Conservation (phyloP, 2,888 invertebrate species). For the Linyphia triangularis region DNA sequence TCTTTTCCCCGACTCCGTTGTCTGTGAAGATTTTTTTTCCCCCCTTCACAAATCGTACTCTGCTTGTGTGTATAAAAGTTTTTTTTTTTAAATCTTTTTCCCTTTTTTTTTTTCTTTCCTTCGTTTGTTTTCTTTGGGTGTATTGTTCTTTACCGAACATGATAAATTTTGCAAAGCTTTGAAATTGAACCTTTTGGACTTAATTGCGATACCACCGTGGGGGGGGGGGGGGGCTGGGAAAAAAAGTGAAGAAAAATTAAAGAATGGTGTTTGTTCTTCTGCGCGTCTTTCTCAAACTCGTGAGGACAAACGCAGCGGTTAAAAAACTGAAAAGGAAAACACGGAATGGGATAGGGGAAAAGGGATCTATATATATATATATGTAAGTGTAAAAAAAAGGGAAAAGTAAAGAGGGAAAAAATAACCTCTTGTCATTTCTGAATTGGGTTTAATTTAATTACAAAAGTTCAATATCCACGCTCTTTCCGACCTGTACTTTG, state of each 20-base stretch:
- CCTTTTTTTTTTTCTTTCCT: background rate
- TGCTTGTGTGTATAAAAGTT: conserved; percentile 30
- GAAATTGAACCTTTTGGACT: conserved; percentile 75
- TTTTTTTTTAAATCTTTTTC: no score
- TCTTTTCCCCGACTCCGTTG: background rate
- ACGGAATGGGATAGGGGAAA: conserved; percentile 34
- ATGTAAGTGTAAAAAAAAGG: conserved; percentile 17
- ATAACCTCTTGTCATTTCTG: conserved; percentile 74
- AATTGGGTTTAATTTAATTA: conserved; percentile 75
- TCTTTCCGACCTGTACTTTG: conserved; percentile 62
- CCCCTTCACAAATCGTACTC: background rate
- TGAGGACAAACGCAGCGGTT: conserved; percentile 43
- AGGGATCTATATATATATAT: no score
- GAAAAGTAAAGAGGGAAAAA: conserved; percentile 18
- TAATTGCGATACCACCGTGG: conserved; percentile 72
- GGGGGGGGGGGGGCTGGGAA: background rate
- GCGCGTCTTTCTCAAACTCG: conserved; percentile 5
- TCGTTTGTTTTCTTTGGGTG: conserved; percentile 49
- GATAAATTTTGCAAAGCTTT: conserved; percentile 74
- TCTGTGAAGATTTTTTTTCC: conserved; percentile 9
- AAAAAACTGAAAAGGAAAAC: conserved; percentile 64
- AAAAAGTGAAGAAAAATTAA: conserved; percentile 52
- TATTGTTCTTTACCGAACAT: conserved; percentile 71
- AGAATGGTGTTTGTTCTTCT: conserved; percentile 66
- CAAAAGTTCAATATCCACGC: conserved; percentile 72